Base-by-base conservation (phyloP, 2,113 vertebrate genomes). In the Anolis sagrei region DNA sequence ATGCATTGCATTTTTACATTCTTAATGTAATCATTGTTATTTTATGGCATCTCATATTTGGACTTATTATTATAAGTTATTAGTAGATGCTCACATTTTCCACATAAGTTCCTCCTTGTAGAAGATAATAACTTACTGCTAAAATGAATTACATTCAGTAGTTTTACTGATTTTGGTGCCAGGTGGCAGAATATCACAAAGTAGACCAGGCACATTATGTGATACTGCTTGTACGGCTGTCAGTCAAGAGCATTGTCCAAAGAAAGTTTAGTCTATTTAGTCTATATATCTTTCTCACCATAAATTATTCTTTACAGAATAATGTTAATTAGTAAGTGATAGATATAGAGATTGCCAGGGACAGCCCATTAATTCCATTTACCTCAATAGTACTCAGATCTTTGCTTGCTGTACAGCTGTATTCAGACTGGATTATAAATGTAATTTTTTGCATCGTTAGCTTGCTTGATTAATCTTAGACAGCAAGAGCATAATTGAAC, bases 351-450 rank as follows among this genome's bases (percentile, higher is more conserved):
- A 98, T 98, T 98, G 93, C 93, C 87, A 95, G 91, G 92, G 97
- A 98, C 98, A 98, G 97, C 91, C 97, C 97, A 98, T 99, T 98
- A 97, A 98, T 99, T 97, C 97, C 97, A 97, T 97, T 98, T 98
- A 97, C 95, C 95, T 96, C 96, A 97, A 97, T 97, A 96, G 96
- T 96, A 96, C 95, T 96, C 89, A 91, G 95, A 97, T 95, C 94
- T 94, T 96, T 95, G 95, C 93, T 95, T 96, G 95, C 88, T 95
- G 92, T 96, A 97, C 95, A 94, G 93, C 92, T 97, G 96, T 96
- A 97, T 97, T 96, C 96, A 96, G 95, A 92, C 90, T 96, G 96
- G 94, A 96, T 93, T 95, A 93, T 96, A 95, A 96, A 95, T 96
- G 95, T 95, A 95, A 97, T 96, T 96, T 95, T 95, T 97, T 96